Conservation (phyloP, 2,113 vertebrate genomes). For the human region DNA sequence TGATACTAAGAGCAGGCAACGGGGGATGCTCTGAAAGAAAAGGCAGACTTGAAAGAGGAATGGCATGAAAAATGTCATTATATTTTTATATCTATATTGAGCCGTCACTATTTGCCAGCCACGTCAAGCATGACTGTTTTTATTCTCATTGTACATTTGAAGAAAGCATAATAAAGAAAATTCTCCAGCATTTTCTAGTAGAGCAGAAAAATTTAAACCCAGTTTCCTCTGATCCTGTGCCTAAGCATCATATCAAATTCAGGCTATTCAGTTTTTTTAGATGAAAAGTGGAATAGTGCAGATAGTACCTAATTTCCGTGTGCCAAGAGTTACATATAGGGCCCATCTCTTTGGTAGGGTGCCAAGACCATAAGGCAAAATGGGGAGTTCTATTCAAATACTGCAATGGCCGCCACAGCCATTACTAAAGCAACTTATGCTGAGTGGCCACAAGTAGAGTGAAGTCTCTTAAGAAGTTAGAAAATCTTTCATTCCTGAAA, state of each 20-base stretch:
- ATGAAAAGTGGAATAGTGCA: neutral
- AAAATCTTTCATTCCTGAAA: neutral
- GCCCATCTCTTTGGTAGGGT: neutral
- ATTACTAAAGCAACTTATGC: neutral
- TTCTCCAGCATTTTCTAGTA: neutral
- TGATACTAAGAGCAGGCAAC: neutral
- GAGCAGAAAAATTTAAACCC: neutral
- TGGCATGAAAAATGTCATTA: neutral
- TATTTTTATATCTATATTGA: neutral
- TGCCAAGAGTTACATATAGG: neutral
- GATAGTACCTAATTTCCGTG: neutral
- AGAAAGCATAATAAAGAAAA: neutral
- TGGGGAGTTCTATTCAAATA: neutral
- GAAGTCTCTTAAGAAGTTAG: neutral
- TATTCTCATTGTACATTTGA: neutral
- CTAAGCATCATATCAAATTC: neutral
- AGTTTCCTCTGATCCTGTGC: neutral
- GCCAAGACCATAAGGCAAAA: neutral
- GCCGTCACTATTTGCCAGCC: neutral
- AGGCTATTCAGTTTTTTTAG: neutral
- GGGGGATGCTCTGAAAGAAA: neutral
- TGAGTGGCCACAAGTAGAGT: fast-evolving
- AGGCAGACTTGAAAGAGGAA: neutral
- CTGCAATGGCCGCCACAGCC: neutral
- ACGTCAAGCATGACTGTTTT: neutral